A percentile compares a stretch with the other conserved stretches of the same genome.
These are phyloP conservation scores for Glossophaga mutica DNA, from an alignment of 2,797 vertebrate species.

Conservation along the genomic window DNA sequence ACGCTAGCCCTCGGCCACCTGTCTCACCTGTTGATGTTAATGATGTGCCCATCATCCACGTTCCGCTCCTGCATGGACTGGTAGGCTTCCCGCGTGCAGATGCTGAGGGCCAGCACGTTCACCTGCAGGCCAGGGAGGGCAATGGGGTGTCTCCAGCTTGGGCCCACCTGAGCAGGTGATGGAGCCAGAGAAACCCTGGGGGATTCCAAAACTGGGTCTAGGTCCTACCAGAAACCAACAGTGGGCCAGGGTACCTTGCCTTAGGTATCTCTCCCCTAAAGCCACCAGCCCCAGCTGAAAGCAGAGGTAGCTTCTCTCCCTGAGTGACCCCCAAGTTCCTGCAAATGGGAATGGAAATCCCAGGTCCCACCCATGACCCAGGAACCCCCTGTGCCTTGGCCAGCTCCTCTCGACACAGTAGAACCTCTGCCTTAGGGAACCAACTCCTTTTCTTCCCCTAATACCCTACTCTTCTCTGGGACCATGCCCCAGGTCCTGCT, in stretches of 20 bases:
- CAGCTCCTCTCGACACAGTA: background rate
- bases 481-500: background rate
- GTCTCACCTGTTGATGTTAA: conserved; percentile 96
- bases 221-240: background rate
- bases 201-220: background rate
- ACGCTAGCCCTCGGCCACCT: rapidly evolving
- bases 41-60: conserved; percentile 95
- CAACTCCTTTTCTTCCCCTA: background rate
- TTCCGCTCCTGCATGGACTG: conserved; percentile 96
- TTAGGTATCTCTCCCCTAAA: background rate
- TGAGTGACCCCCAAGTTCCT: background rate
- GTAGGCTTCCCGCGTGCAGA: conserved; percentile 95
- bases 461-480: background rate
- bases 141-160: background rate
- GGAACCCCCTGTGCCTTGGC: background rate
- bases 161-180: background rate
- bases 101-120: conserved; percentile 94
- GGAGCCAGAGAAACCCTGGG: background rate
- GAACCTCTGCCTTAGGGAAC: background rate
- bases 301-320: background rate
- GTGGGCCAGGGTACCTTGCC: background rate
- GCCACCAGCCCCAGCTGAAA: background rate
- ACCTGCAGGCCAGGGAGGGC: conserved; percentile 82
- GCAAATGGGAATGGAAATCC: background rate
- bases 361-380: background rate